Conservation (phyloP, 2,113 vertebrate species). For the Notarius quadriscutis region DNA sequence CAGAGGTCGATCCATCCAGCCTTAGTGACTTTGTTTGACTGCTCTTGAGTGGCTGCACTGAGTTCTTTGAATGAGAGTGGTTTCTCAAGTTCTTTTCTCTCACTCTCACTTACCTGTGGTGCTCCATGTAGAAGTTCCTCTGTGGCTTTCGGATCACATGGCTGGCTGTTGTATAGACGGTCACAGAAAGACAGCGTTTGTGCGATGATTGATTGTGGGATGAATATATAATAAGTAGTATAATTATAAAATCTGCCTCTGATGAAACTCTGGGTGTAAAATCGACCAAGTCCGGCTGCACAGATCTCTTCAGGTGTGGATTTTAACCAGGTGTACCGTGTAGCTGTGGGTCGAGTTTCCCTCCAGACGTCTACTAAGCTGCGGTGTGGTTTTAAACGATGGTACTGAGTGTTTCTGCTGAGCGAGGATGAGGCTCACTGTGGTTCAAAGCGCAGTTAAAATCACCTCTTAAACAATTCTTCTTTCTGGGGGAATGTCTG, state of each 20-base stretch:
- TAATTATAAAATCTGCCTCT: background rate
- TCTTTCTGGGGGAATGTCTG: too few relatives aligned
- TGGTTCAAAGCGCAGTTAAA: background rate
- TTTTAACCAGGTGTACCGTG: background rate
- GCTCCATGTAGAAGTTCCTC: background rate
- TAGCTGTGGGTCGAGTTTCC: too few relatives aligned
- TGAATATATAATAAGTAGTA: too few relatives aligned
- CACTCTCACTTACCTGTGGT: background rate
- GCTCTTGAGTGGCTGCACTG: background rate
- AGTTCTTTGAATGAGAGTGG: background rate
- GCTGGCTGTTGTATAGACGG: conserved; percentile 4
- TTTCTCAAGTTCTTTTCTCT: background rate
- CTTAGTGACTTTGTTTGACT: background rate
- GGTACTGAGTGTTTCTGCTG: background rate
- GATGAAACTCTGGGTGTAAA: background rate
- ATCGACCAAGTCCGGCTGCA: background rate
- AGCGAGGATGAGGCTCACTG: background rate
- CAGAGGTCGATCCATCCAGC: background rate
- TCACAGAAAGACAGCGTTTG: background rate
- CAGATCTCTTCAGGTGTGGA: background rate
- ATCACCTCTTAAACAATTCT: background rate
- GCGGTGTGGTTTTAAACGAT: too few relatives aligned
- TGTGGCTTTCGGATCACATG: background rate
- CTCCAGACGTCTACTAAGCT: background rate
- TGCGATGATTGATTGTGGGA: background rate